These are phyloP conservation scores for Melanotaenia maccullochi DNA, from an alignment of 2,797 vertebrate species.

Conservation along the genomic window DNA sequence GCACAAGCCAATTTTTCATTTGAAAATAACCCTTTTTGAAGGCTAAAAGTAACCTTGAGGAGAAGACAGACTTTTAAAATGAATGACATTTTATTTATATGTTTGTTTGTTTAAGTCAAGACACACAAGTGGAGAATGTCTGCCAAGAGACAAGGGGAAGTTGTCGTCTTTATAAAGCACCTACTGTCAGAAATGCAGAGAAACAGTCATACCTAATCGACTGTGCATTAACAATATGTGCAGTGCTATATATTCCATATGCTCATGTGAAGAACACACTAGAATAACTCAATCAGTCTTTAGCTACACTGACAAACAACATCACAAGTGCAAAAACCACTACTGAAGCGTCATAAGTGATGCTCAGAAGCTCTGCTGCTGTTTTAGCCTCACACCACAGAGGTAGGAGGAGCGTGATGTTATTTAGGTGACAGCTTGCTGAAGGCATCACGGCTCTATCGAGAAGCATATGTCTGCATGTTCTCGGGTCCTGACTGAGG, in stretches of 20 bases:
- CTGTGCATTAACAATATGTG: slow-evolving; percentile 59
- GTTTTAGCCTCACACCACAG: slow-evolving; percentile 19
- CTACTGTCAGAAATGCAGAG: slow-evolving; percentile 45
- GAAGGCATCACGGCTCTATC: slow-evolving; percentile 34
- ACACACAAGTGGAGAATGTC: slow-evolving; percentile 12
- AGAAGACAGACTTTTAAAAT: slow-evolving; percentile 2
- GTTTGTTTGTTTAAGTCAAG: slow-evolving; percentile 9
- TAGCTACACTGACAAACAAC: slow-evolving; percentile 30
- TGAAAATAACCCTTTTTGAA: slow-evolving; percentile 7
- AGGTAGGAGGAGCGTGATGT: slow-evolving; percentile 27
- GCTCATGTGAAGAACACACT: slow-evolving; percentile 34
- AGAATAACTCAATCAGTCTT: slow-evolving; percentile 46
- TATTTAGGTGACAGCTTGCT: slow-evolving; percentile 55
- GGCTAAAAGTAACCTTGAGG: slow-evolving; percentile 6
- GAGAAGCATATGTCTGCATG: slow-evolving; percentile 48
- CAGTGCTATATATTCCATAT: slow-evolving; percentile 56
- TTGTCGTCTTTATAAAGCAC: slow-evolving; percentile 17
- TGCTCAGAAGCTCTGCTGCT: slow-evolving; percentile 3
- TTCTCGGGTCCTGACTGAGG: slow-evolving; percentile 21
- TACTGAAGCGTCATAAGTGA: slow-evolving; percentile 15
- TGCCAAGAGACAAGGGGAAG: slow-evolving; percentile 28
- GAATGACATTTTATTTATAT: not conserved
- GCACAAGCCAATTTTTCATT: not conserved
- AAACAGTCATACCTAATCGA: slow-evolving; percentile 54
- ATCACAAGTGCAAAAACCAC: slow-evolving; percentile 7